Percentiles rank a stretch among this genome's conserved stretches.
phyloP scores from a whole-genome alignment of 2,888 invertebrate species.

The Desoria tigrina region DNA sequence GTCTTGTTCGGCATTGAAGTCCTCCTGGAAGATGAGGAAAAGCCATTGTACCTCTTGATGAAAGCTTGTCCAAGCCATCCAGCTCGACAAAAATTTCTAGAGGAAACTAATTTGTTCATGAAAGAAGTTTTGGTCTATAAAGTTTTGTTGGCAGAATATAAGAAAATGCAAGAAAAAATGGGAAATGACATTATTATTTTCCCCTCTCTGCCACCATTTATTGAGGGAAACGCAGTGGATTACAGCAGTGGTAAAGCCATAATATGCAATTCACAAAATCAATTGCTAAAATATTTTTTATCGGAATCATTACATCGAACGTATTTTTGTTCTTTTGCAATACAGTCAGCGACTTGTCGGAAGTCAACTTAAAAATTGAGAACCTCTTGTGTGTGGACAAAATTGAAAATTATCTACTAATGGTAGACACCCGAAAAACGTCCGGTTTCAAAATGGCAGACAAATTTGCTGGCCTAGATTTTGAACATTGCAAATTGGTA shows the following conservation, averaged over 20 bases:
- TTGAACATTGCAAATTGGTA: slow-evolving; percentile 39
- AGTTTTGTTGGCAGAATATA: slow-evolving; percentile 35
- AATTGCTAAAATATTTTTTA: no score
- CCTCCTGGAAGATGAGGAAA: background rate
- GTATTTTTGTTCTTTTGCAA: no score
- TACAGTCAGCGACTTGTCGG: no score
- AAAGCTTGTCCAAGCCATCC: slow-evolving; percentile 40
- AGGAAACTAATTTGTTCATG: slow-evolving; percentile 37
- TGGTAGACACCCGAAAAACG: slow-evolving; percentile 46
- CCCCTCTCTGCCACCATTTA: slow-evolving; percentile 33
- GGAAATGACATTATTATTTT: slow-evolving; percentile 14
- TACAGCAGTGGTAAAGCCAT: slow-evolving; percentile 25
- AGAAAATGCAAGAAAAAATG: slow-evolving; percentile 27
- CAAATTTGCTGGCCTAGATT: slow-evolving; percentile 36
- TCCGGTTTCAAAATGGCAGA: slow-evolving; percentile 48
- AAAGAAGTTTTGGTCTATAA: slow-evolving; percentile 43
- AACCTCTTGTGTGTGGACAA: background rate
- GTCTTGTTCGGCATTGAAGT: slow-evolving; percentile 33
- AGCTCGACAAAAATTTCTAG: slow-evolving; percentile 38
- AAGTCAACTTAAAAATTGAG: no score
- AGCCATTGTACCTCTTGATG: slow-evolving; percentile 32
- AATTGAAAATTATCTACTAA: slow-evolving; percentile 33
- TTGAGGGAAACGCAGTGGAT: slow-evolving; percentile 32
- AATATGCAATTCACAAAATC: no score
- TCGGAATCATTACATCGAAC: no score